Conservation (phyloP, 2,113 vertebrate genomes). For the Chloroceryle aenea region DNA sequence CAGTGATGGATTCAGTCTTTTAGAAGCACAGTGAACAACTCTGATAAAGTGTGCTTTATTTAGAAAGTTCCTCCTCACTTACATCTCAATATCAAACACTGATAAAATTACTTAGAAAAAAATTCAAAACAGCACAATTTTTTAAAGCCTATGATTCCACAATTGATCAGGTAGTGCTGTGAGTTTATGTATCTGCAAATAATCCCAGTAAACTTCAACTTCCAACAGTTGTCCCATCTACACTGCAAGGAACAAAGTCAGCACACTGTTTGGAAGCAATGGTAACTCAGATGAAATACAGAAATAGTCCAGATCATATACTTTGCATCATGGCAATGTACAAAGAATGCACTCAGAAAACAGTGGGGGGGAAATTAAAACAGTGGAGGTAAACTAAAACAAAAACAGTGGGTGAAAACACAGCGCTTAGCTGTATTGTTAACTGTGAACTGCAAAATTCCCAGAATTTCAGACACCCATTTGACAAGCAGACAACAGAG, state of each 20-base stretch:
- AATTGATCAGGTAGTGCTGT: accelerated
- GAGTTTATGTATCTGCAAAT: background rate
- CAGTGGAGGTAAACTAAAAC: too few species aligned
- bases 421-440: background rate
- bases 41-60: background rate
- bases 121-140: background rate
- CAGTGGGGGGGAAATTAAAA: background rate
- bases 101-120: background rate
- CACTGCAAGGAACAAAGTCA: background rate
- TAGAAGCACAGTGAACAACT: background rate
- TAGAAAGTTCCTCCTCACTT: background rate
- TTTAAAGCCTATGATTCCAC: background rate
- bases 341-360: background rate
- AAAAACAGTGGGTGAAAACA: accelerated
- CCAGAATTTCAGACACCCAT: background rate
- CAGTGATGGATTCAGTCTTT: background rate
- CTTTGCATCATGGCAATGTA: background rate
- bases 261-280: background rate
- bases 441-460: background rate
- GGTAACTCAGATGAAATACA: background rate
- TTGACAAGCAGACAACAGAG: background rate
- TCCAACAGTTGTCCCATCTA: background rate
- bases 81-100: background rate
- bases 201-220: background rate
- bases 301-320: background rate